These are phyloP conservation scores for Rhinophrynus dorsalis DNA, from an alignment of 2,797 vertebrate species.

Conservation along the genomic window DNA sequence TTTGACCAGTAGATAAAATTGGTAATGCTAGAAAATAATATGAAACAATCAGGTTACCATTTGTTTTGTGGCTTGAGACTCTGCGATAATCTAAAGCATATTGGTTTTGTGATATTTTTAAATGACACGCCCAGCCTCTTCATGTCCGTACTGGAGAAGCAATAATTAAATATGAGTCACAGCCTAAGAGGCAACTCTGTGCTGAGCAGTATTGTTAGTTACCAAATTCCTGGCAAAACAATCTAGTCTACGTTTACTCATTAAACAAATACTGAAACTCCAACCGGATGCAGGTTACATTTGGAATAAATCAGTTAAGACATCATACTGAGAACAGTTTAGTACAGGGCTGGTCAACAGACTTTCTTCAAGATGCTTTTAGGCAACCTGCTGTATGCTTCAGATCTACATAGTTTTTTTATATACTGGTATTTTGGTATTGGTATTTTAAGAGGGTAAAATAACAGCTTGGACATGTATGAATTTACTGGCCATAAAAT, in stretches of 20 bases:
- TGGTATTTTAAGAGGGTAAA: too few relatives aligned
- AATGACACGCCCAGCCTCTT: conserved; percentile 63
- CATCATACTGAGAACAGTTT: too few relatives aligned
- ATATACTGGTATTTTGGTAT: too few relatives aligned
- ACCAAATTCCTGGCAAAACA: conserved; percentile 69
- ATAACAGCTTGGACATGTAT: too few relatives aligned
- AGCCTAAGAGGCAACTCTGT: conserved; percentile 54
- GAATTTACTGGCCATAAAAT: too few relatives aligned
- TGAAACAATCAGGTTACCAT: conserved; percentile 16
- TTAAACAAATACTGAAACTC: background rate
- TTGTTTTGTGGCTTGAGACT: conserved; percentile 6
- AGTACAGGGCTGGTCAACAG: too few relatives aligned
- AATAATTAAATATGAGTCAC: conserved; percentile 62
- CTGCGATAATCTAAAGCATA: conserved; percentile 61
- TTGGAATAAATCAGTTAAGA: background rate
- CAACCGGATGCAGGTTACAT: background rate
- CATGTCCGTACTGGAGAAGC: conserved; percentile 11
- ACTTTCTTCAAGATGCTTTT: too few relatives aligned
- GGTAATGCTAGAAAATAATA: background rate
- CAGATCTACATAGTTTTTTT: too few relatives aligned
- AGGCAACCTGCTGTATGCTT: too few relatives aligned
- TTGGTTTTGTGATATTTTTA: conserved; percentile 61
- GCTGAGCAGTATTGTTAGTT: conserved; percentile 62
- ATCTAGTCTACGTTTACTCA: background rate
- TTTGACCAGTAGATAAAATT: conserved; percentile 13